These are phyloP conservation scores for Galerucella calmariensis DNA, from an alignment of 2,888 invertebrate genomes.

Conservation along the genomic window DNA sequence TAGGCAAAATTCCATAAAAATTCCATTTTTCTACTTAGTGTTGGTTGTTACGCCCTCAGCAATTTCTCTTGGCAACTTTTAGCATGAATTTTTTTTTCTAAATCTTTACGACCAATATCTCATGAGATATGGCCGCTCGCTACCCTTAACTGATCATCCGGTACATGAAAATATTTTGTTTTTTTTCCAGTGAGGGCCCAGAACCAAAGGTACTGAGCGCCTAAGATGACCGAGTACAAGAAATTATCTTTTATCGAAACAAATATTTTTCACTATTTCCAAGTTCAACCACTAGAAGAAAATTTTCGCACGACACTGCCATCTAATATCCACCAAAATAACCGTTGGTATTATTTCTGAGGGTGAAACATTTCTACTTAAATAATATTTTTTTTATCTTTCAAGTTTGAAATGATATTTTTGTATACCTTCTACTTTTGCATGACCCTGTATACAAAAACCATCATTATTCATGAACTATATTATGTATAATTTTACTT, in stretches of 20 bases:
- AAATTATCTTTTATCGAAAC: slow-evolving; percentile 14
- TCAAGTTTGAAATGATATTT: too few species aligned
- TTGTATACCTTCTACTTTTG: background rate
- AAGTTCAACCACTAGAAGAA: background rate
- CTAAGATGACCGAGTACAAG: slow-evolving; percentile 39
- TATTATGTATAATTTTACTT: background rate
- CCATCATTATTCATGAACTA: background rate
- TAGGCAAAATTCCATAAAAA: too few species aligned
- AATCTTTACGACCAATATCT: too few species aligned
- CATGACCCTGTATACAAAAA: background rate
- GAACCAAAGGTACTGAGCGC: slow-evolving; percentile 56
- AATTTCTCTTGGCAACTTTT: too few species aligned
- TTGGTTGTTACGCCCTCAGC: too few species aligned
- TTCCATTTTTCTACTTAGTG: too few species aligned
- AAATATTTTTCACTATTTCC: background rate
- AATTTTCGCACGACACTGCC: background rate
- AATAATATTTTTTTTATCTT: too few species aligned
- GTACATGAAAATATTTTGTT: slow-evolving; percentile 30
- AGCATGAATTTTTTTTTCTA: too few species aligned
- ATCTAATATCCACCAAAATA: background rate
- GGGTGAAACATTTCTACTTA: too few species aligned
- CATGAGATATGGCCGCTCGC: too few species aligned
- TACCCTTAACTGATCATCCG: too few species aligned
- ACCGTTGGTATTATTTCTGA: too few species aligned
- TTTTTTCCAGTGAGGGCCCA: slow-evolving; percentile 61